Evolutionary conservation across 2,113 vertebrate species (phyloP).

Genomic region (Lichenostomus cassidix): DNA sequence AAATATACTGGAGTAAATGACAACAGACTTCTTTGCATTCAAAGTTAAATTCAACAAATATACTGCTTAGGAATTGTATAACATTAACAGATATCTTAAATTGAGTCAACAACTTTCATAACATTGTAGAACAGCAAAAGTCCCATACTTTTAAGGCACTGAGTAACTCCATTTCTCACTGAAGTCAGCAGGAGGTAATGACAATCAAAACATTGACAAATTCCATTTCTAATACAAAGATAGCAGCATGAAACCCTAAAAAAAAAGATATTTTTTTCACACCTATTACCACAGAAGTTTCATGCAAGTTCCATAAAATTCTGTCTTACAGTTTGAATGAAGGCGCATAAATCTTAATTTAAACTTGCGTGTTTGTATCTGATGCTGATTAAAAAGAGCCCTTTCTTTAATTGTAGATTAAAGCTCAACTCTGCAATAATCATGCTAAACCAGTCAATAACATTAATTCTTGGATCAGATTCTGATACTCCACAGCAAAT

Average conservation of each 20-base stretch:
- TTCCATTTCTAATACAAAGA: background rate
- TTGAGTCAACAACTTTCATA: background rate
- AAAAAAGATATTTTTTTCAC: background rate
- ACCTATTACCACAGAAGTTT: background rate
- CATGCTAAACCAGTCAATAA: background rate
- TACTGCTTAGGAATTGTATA: background rate
- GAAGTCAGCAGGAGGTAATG: background rate
- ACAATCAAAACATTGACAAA: background rate
- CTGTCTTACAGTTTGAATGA: background rate
- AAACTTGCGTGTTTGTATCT: background rate
- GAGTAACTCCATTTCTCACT: background rate
- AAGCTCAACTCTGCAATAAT: background rate
- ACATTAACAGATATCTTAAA: background rate
- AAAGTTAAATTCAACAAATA: background rate
- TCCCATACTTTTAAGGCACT: background rate
- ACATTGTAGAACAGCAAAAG: background rate
- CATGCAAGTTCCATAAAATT: background rate
- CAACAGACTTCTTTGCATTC: background rate
- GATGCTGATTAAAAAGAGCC: background rate
- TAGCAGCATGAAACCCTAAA: background rate
- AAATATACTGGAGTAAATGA: background rate
- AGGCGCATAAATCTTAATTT: background rate
- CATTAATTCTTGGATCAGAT: background rate
- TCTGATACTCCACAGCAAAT: background rate
- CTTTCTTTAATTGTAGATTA: background rate